phyloP scores from a whole-genome alignment of 2,113 vertebrate species.

The Ceyx cyanopectus region DNA sequence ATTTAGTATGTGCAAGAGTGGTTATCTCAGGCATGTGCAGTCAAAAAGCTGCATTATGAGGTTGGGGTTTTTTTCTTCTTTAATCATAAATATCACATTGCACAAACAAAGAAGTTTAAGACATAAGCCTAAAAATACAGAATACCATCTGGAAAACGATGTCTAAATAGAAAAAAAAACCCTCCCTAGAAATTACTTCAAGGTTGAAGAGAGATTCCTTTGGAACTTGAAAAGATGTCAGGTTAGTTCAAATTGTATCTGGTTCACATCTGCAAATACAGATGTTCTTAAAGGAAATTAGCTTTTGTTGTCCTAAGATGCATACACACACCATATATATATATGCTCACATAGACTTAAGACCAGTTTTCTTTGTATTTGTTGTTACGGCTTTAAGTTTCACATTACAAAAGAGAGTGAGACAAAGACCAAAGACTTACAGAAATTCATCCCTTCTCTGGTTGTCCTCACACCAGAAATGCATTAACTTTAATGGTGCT shows the following conservation, averaged over 20 bases:
- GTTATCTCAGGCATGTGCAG: not conserved
- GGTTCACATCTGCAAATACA: not conserved
- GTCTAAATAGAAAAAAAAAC: not conserved
- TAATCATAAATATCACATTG: not conserved
- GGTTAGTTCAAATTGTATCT: not conserved
- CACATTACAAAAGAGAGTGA: not conserved
- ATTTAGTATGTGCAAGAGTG: not conserved
- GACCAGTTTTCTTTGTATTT: not conserved
- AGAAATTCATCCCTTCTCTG: slow-evolving; percentile 16
- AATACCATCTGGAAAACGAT: not conserved
- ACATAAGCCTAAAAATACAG: not conserved
- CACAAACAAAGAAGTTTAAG: not conserved
- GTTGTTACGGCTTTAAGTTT: slow-evolving; percentile 47
- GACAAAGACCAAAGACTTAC: slow-evolving; percentile 72
- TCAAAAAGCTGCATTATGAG: not conserved
- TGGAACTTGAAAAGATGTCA: not conserved
- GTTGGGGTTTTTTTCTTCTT: not conserved
- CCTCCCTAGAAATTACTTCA: not conserved
- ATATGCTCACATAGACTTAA: not conserved
- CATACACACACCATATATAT: not conserved
- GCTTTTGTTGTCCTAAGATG: slow-evolving; percentile 9
- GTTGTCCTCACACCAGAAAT: not conserved
- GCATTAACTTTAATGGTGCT: slow-evolving; percentile 32
- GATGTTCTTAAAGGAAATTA: not conserved
- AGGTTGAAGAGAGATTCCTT: not conserved